Evolutionary conservation across 2,888 invertebrate genomes (phyloP), one percentile per base, ranked within the genome.

Genomic region (Actias luna): DNA sequence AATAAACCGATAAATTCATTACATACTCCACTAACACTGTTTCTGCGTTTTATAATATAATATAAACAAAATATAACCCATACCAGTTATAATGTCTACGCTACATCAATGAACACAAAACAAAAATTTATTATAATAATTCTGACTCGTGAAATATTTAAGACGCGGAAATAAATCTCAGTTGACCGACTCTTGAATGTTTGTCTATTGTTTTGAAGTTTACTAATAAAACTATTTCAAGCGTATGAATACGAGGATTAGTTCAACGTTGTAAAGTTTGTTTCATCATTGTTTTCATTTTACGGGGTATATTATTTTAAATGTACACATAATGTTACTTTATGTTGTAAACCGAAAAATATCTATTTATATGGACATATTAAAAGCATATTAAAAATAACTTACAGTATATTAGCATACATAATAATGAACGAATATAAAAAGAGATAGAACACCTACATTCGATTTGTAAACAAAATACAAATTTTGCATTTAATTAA

Each of bases 1-100:
- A 67, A 67, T 63, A 61, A 39, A 55, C 58, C 57, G 42, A 42
- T 36, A 8, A 58, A 57, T 42, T 58, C 5, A 58, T 33, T 33
- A 22, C 35, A 42, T 14, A n/a, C 58, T 14, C 7, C 55, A 55
- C 14, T n/a, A 55, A 29, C 29, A 29, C 16, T 55, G 16, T n/a
- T 55, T 27, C 8, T 55, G 52, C n/a, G 52, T 29, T 52, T 55
- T 16, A 29, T 55, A 55, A 16, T 16, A 55, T 55, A 55, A 55
- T 29, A 55, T 29, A 29, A 55, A 55, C 29, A 55, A 16, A 10
- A 42, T 55, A 14, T 7, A 16, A 14, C 16, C n/a, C 55, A 55
- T 29, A 29, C 29, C 1, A 55, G 8, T 29, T 55, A n/a, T 29
- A 55, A 55, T 7, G 8, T 29, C 27, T 55, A 55, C 14, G 55